Evolutionary conservation across 2,113 vertebrate species (phyloP), one percentile per base, ranked within the genome.

Genomic region (Phylloscopus trochiloides): DNA sequence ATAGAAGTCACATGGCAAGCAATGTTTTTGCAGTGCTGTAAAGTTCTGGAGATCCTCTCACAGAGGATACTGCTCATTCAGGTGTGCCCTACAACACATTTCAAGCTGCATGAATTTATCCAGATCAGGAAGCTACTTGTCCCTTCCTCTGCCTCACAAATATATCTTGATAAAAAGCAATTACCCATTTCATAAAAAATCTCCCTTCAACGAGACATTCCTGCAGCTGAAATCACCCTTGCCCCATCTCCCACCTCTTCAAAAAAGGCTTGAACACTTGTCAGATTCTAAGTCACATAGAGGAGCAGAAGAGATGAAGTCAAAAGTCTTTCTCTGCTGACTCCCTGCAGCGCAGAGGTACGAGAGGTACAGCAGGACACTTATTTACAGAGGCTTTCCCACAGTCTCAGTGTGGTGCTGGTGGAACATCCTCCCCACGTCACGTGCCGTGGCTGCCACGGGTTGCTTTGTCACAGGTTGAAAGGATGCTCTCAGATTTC

Each of bases 351-450:
- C 0, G 0, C 22, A 58, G 59, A 45, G 48, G 14, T n/a, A 17
- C 2, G n/a, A 18, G 40, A 32, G 57, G 29, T 14, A 20, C 8
- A 45, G 59, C 34, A 61, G 57, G 14, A 31, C 66, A 38, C 10
- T 59, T 38, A 3, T 6, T 90, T 65, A 43, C 58, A 70, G 62
- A 83, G 51, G 42, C 14, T 73, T 70, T 57, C 34, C 51, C 57
- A 19, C 17, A 7, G 1, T 8, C 10, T 31, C 62, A 31, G 18
- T 2, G 18, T 9, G 12, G 17, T 1, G 20, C 5, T 28, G 22
- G 48, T 21, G 48, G 29, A 82, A 47, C 57, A 14, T 40, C 57
- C 42, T 57, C 31, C 63, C 38, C 54, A 34, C 7, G 4, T 4
- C 14, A 7, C 14, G 5, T 2, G 21, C 36, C 72, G 7, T 7